phyloP scores from a whole-genome alignment of 2,113 vertebrate species.

The Ailuropoda melanoleuca region DNA sequence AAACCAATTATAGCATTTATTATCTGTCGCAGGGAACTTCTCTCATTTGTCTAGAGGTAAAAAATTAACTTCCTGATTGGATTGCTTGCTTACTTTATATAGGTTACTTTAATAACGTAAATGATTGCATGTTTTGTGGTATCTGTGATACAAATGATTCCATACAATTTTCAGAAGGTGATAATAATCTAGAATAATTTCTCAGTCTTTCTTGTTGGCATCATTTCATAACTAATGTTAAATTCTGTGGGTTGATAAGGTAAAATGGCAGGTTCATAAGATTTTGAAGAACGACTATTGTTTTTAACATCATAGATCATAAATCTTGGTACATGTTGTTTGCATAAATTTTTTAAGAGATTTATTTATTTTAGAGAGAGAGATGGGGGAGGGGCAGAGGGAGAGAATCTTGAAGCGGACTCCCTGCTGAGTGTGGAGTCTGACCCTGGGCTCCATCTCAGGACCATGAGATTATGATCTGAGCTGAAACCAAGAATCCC shows the following conservation, averaged over 20 bases:
- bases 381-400: background rate
- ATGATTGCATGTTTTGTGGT: background rate
- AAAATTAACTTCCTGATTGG: background rate
- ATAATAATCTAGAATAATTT: background rate
- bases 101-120: background rate
- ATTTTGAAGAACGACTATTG: background rate
- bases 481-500: background rate
- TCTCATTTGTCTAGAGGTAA: background rate
- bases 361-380: background rate
- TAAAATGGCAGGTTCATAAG: background rate
- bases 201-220: background rate
- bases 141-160: background rate
- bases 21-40: background rate
- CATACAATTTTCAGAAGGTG: background rate
- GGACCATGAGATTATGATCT: background rate
- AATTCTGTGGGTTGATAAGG: background rate
- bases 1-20: background rate
- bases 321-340: background rate
- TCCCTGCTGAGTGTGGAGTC: background rate
- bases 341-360: background rate
- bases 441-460: background rate
- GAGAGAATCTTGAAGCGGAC: background rate
- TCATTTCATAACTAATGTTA: background rate
- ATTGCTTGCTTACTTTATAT: background rate
- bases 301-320: background rate